Evolutionary conservation across 2,113 vertebrate species (phyloP), one percentile per base, ranked within the genome.

Genomic region (Macroglossus sobrinus): DNA sequence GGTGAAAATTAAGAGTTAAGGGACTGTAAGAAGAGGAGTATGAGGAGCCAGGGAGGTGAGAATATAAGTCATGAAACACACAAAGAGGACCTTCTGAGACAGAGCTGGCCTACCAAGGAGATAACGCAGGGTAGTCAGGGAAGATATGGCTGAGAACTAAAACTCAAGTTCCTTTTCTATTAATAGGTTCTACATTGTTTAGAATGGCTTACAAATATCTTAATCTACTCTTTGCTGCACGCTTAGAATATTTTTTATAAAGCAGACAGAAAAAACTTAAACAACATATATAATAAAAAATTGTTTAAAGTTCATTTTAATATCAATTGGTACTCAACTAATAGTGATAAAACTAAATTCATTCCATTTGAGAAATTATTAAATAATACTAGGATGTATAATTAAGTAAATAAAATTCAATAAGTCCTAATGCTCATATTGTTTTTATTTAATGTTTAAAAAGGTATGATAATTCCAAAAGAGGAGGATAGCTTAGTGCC

Each of bases 401-500:
- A 78, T 61, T 72, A 14, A 89, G 47, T 90, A 78, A 95, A 74
- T 66, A 86, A 93, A 95, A 89, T 53, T 50, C 16, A 66, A 2
- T 47, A 64, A 24, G 10, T 38, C 11, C 16, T 80, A 89, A 64
- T 10, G 11, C 64, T 74, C 74, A 97, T 26, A 66, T 57, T 68
- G 64, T 30, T 88, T 93, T 59, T 66, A 89, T 59, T 94, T 82
- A 72, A 35, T 53, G 47, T 57, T 53, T 84, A 66, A 75, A 76
- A 43, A 89, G 28, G n/a, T 5, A 79, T 78, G 90, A 94, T 15
- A 96, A 57, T 88, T 84, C 84, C 19, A 50, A 92, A 94, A 97
- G 33, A 94, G 66, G 50, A 91, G 79, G 7, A 14, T 74, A 89
- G 61, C 84, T 95, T 43, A 19, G n/a, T 75, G 93, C 94, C 93